These are phyloP conservation scores for Denticeps clupeoides DNA, from an alignment of 2,797 vertebrate genomes.

Conservation along the genomic window DNA sequence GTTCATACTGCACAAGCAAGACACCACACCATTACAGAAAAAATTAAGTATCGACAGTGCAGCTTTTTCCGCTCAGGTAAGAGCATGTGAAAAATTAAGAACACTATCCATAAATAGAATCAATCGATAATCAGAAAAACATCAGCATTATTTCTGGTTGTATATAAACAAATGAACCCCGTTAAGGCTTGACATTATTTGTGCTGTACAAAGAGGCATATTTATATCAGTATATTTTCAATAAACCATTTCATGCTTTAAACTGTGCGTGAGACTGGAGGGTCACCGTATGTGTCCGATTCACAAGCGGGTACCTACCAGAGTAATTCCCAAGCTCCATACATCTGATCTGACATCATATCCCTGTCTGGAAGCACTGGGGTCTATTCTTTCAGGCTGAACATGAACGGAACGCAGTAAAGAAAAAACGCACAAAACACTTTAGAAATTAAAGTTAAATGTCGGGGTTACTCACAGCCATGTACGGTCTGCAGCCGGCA, in stretches of 20 bases:
- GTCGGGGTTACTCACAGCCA: constrained; percentile 76
- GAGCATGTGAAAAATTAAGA: too few relatives aligned
- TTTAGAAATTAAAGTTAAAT: neutral
- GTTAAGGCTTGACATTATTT: too few relatives aligned
- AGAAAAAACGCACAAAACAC: neutral
- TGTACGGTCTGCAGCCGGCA: constrained; percentile 93
- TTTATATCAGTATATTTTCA: too few relatives aligned
- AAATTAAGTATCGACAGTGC: neutral
- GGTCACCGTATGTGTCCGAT: neutral
- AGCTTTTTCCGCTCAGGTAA: too few relatives aligned
- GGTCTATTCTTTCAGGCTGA: constrained; percentile 83
- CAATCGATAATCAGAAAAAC: too few relatives aligned
- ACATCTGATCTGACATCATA: constrained; percentile 86
- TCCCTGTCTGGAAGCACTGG: constrained; percentile 78
- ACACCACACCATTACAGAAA: neutral
- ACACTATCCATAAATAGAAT: too few relatives aligned
- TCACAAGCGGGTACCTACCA: constrained; percentile 44
- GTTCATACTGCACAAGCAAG: constrained; percentile 59
- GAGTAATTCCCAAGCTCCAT: constrained; percentile 81
- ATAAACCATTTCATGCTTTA: too few relatives aligned
- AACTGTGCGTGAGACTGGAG: too few relatives aligned
- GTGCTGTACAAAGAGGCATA: too few relatives aligned
- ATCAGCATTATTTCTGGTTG: too few relatives aligned
- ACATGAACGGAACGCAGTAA: neutral
- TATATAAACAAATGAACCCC: too few relatives aligned